phyloP scores from a whole-genome alignment of 2,797 vertebrate species.

The Crocidura indochinensis region DNA sequence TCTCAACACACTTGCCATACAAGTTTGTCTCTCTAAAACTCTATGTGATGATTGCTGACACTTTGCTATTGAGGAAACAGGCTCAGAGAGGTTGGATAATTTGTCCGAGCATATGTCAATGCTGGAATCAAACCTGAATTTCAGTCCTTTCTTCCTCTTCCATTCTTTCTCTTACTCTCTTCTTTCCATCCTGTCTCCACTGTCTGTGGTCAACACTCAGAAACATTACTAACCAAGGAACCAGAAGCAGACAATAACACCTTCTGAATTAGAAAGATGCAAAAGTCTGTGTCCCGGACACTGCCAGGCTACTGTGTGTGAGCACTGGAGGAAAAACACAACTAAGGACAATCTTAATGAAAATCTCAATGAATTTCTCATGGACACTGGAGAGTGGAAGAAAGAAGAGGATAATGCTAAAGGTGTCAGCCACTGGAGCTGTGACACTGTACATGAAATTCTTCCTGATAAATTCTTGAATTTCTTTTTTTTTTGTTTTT shows the following conservation, averaged over 20 bases:
- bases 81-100: not conserved
- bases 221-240: not conserved
- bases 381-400: not conserved
- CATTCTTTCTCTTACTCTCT: not conserved
- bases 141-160: not conserved
- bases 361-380: fast-evolving
- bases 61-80: not conserved
- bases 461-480: not conserved
- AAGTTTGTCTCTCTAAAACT: not conserved
- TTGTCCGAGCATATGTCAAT: not conserved
- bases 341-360: fast-evolving
- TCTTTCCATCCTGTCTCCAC: not conserved
- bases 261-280: not conserved
- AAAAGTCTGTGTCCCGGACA: fast-evolving
- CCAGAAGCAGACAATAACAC: not conserved
- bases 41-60: not conserved
- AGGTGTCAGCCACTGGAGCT: fast-evolving
- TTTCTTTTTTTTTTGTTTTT: too few relatives aligned
- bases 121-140: not conserved
- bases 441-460: fast-evolving
- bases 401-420: not conserved
- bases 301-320: not conserved
- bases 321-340: not conserved
- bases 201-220: not conserved
- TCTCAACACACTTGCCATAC: fast-evolving